Base-by-base conservation (phyloP, 2,113 vertebrate species). In the Brachirus orientalis region DNA sequence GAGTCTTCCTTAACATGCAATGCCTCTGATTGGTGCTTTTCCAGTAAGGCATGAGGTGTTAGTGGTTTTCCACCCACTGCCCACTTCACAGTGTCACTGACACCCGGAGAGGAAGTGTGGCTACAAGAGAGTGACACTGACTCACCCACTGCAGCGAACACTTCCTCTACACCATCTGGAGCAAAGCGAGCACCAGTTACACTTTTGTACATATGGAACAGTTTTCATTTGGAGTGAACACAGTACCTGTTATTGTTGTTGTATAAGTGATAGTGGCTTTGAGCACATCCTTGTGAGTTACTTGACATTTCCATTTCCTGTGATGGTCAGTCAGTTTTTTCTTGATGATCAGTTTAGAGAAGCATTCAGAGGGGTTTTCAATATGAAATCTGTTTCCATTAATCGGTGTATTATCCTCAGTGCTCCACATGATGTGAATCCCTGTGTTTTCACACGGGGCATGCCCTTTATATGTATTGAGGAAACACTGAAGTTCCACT, bases 91-190 rank as follows among this genome's bases (percentile, higher is more conserved):
- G 3, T n/a, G 11, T 35, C 40, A 8, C 48, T 48, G 12, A 28
- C 17, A 12, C 14, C 38, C 4, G 61, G 60, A 69, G 77, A 63
- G 77, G 84, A 83, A 82, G 52, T 67, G 38, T 12, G 63, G 22
- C 40, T 8, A 38, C 85, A 90, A 33, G 65, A 13, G 17, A 90
- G 69, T 46, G 82, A 80, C 65, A 88, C 64, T 78, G 86, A 83
- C 70, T 85, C 80, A 74, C 75, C 77, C 17, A 72, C 85, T 14
- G 43, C 63, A 17, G 62, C 56, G 33, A 89, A 86, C 60, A 90
- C 79, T 89, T 90, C 86, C 84, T 91, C 85, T 50, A 80, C 1
- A 0, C 88, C 84, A 54, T 71, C 88, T 90, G 18, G 37, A 43
- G 12, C 10, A 84, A 72, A 70, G 11, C 28, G 10, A 69, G 7